Base-by-base conservation (phyloP, 2,113 vertebrate species). In the Sceloporus tristichus region DNA sequence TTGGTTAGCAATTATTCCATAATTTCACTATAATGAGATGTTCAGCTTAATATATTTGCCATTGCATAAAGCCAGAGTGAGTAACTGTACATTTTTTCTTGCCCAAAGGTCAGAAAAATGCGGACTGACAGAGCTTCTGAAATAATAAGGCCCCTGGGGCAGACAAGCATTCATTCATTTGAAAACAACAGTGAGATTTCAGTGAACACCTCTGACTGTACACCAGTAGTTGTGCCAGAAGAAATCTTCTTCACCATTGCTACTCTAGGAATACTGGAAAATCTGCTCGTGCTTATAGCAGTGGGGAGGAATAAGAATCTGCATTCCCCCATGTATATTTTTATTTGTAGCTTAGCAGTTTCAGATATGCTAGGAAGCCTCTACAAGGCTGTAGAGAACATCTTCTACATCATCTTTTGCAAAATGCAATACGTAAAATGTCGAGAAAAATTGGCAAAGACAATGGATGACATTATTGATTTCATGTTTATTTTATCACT, bases 321-420 rank as follows among this genome's bases (percentile, higher is more conserved):
- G 18, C 99, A 99, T 91, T 97, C 96, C 0, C 99, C 99, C 77
- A 99, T 99, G 98, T 98, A 98, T 94, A 97, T 97, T 94, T 99
- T 99, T 93, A 99, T 99, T 94, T 99, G 98, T 90, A 99, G 98
- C 85, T 95, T 99, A 93, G 98, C 99, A 0, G 93, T 98, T 93
- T 99, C 99, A 79, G 99, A 99, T 92, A 98, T 98, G 94, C 92
- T 99, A 59, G 97, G 97, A 10, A 98, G 98, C 91, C 92, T 99
- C 71, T 97, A 97, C 84, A 99, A 99, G 94, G 98, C 98, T 86
- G 93, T 97, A 85, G 98, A 99, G 92, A 98, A 97, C 70, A 94
- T 98, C 82, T 59, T 87, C n/a, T 97, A 98, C 91, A 97, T 99
- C 42, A 95, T 97, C 68, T 94, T 99, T 65, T 96, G 94, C 71